These are phyloP conservation scores for Amphiduros pacificus DNA, from an alignment of 2,888 invertebrate species.

Conservation along the genomic window DNA sequence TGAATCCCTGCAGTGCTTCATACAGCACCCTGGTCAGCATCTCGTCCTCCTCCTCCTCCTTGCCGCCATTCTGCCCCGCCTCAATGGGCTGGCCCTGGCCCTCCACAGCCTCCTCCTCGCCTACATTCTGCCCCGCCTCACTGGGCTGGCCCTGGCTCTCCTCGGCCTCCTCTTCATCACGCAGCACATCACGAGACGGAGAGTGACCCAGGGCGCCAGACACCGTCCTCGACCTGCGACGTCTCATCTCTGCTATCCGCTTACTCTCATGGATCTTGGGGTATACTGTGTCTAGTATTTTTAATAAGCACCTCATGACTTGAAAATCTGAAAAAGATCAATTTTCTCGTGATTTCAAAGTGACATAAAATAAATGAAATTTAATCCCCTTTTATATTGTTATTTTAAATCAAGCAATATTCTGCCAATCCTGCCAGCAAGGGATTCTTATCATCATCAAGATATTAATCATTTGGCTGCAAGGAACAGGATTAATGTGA, in stretches of 20 bases:
- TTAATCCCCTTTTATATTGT: no score
- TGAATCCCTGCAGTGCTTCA: slow-evolving; percentile 18
- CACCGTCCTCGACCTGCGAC: background rate
- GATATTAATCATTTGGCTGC: no score
- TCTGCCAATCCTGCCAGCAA: no score
- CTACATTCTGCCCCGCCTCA: background rate
- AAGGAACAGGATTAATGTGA: no score
- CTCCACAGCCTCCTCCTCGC: background rate
- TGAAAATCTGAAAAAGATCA: slow-evolving; percentile 39
- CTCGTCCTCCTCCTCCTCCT: slow-evolving; percentile 1
- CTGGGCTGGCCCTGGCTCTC: background rate
- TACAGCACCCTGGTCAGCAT: slow-evolving; percentile 15
- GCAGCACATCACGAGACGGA: background rate
- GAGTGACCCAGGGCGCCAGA: background rate
- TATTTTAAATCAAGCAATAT: no score
- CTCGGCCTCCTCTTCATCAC: background rate
- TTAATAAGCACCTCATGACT: slow-evolving; percentile 42
- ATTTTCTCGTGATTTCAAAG: background rate
- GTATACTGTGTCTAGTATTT: slow-evolving; percentile 44
- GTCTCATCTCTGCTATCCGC: background rate
- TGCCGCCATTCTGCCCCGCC: slow-evolving; percentile 3
- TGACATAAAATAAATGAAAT: no score
- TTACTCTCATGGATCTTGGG: slow-evolving; percentile 29
- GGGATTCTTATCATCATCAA: no score
- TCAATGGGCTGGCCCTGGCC: background rate